A percentile compares a stretch with the other conserved stretches of the same genome.
phyloP scores from a whole-genome alignment of 2,797 vertebrate species.

The Protosalanx chinensis region DNA sequence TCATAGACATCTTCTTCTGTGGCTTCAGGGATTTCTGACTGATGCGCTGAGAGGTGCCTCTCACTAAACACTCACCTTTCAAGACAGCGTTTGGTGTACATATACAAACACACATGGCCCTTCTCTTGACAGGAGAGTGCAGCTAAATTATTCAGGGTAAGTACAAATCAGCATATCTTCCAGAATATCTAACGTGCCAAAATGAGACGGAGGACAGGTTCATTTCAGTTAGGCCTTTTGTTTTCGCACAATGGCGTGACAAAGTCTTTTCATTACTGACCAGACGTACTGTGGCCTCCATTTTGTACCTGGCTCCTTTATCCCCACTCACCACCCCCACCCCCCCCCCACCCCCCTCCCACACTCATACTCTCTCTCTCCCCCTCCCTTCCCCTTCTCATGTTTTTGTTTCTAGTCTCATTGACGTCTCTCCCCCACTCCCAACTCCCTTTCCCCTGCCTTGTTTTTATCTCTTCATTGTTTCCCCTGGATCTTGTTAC shows the following conservation, averaged over 20 bases:
- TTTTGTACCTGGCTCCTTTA: conserved; percentile 77
- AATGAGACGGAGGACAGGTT: conserved; percentile 78
- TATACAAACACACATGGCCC: conserved; percentile 33
- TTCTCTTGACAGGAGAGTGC: conserved; percentile 64
- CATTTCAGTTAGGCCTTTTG: conserved; percentile 91
- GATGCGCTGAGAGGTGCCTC: too few relatives aligned
- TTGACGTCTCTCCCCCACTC: conserved; percentile 66
- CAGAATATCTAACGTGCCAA: conserved; percentile 88
- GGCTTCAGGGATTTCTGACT: too few relatives aligned
- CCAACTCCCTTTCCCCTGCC: conserved; percentile 57
- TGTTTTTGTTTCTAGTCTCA: conserved; percentile 60
- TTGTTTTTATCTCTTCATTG: conserved; percentile 34
- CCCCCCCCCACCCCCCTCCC: conserved; percentile 55
- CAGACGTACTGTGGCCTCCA: conserved; percentile 68
- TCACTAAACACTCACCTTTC: neutral
- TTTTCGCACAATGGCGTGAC: conserved; percentile 84
- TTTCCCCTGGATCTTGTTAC: conserved; percentile 75
- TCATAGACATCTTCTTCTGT: neutral
- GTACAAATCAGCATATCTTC: conserved; percentile 85
- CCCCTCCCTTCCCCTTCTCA: conserved; percentile 44
- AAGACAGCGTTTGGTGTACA: neutral
- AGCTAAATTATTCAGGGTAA: conserved; percentile 88
- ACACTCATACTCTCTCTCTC: conserved; percentile 58
- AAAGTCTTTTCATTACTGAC: conserved; percentile 78
- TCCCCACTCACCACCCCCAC: conserved; percentile 52